Evolutionary conservation across 2,888 invertebrate species (phyloP).

Genomic region (Ethmia dodecea): DNA sequence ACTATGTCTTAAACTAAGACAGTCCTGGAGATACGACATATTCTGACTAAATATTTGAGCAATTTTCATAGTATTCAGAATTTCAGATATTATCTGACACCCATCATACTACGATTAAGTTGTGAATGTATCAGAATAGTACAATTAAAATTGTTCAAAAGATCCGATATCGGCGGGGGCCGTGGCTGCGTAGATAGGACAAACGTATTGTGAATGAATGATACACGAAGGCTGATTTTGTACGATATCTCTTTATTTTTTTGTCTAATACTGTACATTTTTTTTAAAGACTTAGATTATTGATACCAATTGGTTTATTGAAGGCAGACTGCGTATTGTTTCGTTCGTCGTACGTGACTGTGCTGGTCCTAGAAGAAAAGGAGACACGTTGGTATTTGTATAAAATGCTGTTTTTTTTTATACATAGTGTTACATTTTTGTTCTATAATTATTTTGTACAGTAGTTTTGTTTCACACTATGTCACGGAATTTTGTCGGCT

Average conservation of each 20-base stretch:
- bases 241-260: conserved; percentile 35
- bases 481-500: conserved; percentile 22
- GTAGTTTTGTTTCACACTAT: conserved; percentile 57
- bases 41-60: too few species aligned
- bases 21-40: too few species aligned
- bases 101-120: too few species aligned
- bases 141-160: too few species aligned
- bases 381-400: conserved; percentile 33
- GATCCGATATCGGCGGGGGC: too few species aligned
- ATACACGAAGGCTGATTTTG: conserved; percentile 65
- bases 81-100: too few species aligned
- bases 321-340: not conserved
- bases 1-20: too few species aligned
- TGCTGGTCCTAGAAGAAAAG: conserved; percentile 24
- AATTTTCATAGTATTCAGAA: too few species aligned
- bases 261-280: conserved; percentile 16
- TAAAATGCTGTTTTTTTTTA: conserved; percentile 48
- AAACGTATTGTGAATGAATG: conserved; percentile 46
- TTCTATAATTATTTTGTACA: conserved; percentile 49
- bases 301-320: not conserved
- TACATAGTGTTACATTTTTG: conserved; percentile 54
- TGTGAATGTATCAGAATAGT: too few species aligned
- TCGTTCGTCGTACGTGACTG: conserved; percentile 3
- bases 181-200: conserved; percentile 29
- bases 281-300: conserved; percentile 17